Base-by-base conservation (phyloP, 2,888 invertebrate species). In the Candidula unifasciata region DNA sequence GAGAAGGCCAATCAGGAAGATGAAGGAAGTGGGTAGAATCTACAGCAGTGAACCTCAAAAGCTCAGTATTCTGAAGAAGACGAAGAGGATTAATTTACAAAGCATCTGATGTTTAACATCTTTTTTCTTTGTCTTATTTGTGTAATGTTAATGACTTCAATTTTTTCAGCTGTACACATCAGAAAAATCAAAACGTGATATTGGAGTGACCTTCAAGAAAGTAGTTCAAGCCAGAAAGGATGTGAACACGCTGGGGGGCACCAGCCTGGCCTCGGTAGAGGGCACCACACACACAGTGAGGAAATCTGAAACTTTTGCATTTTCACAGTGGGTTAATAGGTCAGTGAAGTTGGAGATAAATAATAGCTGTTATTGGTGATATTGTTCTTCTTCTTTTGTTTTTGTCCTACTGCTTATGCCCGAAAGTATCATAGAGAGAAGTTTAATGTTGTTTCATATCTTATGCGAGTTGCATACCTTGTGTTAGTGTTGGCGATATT, bases 241-340 rank as follows among this genome's bases (percentile, higher is more conserved):
- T 92, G 95, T 99, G 86, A 97, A 98, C 94, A 97, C 97, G 33
- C 94, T 97, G 85, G 97, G 97, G 27, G 98, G 98, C 30, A 97
- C 97, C 95, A 97, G 98, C 24, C 96, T 97, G 92, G 97, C 97
- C 10, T 98, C 98, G 35, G 97, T 97, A 90, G 98, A 97, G 94
- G 94, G 93, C n/a, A 92, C 92, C 44, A 93, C 93, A 77, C 99
- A 99, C 94, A 98, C 98, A 2, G 98, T 99, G 37, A 91, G 93
- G 74, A 91, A 93, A 27, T 93, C 93, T 82, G 99, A 99, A 94
- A 98, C 98, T 94, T 95, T 98, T 92, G 99, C 99, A 64, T 99
- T 99, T 95, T 97, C 99, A 82, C 98, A 99, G 90, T 99, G 99
- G 99, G 98, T 99, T 90, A 99, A 99, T 94, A 93, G 71, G 78